Evolutionary conservation across 2,113 vertebrate species (phyloP).

Genomic region (Psettodes erumei): DNA sequence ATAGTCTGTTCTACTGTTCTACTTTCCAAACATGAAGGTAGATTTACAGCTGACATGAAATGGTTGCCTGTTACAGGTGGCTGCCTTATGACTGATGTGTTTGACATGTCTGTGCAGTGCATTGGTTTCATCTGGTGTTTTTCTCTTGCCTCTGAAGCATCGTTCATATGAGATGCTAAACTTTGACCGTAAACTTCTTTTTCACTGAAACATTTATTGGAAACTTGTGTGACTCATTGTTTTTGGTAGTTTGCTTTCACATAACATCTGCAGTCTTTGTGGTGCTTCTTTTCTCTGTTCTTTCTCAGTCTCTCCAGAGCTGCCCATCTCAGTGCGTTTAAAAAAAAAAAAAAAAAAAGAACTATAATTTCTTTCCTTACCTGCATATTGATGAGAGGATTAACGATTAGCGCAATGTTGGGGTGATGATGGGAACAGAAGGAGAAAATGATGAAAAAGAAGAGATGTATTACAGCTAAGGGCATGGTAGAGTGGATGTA

Average conservation of each 20-base stretch:
- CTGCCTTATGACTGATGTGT: too few species aligned
- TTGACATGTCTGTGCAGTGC: neutral
- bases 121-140: neutral
- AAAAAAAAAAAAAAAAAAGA: too few species aligned
- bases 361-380: neutral
- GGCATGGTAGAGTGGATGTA: neutral
- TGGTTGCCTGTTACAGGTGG: too few species aligned
- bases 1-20: too few species aligned
- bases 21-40: too few species aligned
- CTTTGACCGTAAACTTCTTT: neutral
- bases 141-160: too few species aligned
- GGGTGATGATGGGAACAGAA: neutral
- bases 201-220: neutral
- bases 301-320: neutral
- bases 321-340: neutral
- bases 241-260: neutral
- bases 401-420: neutral
- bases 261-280: neutral
- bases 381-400: conserved; percentile 13
- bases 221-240: neutral
- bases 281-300: neutral
- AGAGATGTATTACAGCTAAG: neutral
- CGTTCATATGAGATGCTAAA: neutral
- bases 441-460: neutral
- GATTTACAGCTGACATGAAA: too few species aligned